phyloP scores from a whole-genome alignment of 2,113 vertebrate genomes.

The Mandrillus leucophaeus region DNA sequence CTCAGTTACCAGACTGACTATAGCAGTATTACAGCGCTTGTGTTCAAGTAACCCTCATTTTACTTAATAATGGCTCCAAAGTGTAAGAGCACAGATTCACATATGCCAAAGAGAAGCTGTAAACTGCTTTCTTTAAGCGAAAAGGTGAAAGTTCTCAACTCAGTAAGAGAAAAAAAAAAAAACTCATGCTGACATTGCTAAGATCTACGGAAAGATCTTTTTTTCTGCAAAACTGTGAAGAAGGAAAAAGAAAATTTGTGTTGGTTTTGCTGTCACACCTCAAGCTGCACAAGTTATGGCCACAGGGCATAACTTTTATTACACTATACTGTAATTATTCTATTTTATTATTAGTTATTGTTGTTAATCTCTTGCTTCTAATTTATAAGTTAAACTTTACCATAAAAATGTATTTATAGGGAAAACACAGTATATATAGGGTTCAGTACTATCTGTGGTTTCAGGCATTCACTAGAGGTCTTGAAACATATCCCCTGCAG shows the following conservation, averaged over 20 bases:
- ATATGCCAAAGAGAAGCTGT: neutral
- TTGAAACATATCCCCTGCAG: neutral
- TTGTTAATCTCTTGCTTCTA: neutral
- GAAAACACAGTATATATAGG: neutral
- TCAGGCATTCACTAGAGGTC: neutral
- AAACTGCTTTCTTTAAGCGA: neutral
- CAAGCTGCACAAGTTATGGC: neutral
- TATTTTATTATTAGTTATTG: neutral
- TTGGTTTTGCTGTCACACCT: neutral
- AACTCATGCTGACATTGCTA: neutral
- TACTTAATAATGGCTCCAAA: neutral
- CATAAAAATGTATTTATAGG: neutral
- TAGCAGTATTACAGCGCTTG: neutral
- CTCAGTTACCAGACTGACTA: neutral
- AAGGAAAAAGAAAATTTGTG: neutral
- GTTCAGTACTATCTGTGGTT: neutral
- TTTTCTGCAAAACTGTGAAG: neutral
- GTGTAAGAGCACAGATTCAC: neutral
- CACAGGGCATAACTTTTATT: neutral
- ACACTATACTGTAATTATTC: neutral
- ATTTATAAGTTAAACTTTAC: neutral
- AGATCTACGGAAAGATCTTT: neutral
- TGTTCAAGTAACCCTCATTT: neutral
- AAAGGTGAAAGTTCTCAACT: neutral
- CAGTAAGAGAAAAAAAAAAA: neutral